phyloP scores from a whole-genome alignment of 2,113 vertebrate species.

The Polypterus bichir region DNA sequence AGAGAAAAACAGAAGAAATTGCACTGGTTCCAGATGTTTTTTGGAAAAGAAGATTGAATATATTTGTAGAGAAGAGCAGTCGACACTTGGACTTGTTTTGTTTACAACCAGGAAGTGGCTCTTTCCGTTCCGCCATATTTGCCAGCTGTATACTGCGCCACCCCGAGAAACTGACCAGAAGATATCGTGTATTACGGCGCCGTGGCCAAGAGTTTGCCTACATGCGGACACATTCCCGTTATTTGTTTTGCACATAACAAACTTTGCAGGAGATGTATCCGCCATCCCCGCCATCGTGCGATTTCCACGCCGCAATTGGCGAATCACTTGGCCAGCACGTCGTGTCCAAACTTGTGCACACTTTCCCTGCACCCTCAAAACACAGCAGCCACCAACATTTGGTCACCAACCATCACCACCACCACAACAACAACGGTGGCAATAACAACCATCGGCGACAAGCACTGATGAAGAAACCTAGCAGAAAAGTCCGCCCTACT shows the following conservation, averaged over 20 bases:
- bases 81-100: not conserved
- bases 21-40: not conserved
- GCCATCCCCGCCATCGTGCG: conserved; percentile 5
- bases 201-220: too few species aligned
- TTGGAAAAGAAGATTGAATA: not conserved
- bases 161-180: not conserved
- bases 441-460: conserved; percentile 22
- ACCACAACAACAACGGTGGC: conserved; percentile 16
- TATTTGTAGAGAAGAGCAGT: conserved; percentile 12
- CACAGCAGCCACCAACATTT: conserved; percentile 15
- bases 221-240: too few species aligned
- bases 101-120: conserved; percentile 14
- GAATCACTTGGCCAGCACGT: conserved; percentile 26
- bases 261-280: conserved; percentile 18
- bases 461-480: conserved; percentile 37
- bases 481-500: conserved; percentile 23
- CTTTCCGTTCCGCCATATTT: conserved; percentile 21
- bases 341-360: conserved; percentile 31
- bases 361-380: conserved; percentile 25
- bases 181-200: too few species aligned
- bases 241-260: too few species aligned
- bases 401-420: conserved; percentile 10
- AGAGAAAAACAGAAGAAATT: not conserved
- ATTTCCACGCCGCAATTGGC: conserved; percentile 30
- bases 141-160: conserved; percentile 13